phyloP scores from a whole-genome alignment of 2,113 vertebrate species.

The Chamaetylas fuelleborni region DNA sequence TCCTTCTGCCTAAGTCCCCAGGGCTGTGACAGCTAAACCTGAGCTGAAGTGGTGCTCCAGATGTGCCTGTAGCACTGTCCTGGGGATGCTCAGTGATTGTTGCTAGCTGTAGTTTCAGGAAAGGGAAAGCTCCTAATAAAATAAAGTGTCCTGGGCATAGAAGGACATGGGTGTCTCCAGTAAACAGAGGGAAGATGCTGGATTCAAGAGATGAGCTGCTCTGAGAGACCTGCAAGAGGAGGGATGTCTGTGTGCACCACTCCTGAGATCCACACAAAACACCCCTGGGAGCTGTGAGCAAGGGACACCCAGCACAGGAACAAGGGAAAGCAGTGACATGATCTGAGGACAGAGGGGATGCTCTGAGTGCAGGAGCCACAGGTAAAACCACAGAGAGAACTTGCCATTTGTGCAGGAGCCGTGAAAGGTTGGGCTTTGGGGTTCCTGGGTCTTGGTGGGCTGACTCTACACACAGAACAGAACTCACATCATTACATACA shows the following conservation, averaged over 20 bases:
- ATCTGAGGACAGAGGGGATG: not conserved
- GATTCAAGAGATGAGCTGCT: not conserved
- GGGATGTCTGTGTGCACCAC: not conserved
- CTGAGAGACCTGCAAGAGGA: not conserved
- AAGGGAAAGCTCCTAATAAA: not conserved
- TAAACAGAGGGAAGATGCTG: rapidly evolving
- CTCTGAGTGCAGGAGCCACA: not conserved
- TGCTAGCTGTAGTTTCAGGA: not conserved
- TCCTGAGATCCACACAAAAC: not conserved
- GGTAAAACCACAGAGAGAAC: not conserved
- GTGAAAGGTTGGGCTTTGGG: not conserved
- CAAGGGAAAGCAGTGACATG: not conserved
- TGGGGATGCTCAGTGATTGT: rapidly evolving
- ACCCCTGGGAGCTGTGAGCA: not conserved
- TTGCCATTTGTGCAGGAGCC: not conserved
- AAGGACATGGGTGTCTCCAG: rapidly evolving
- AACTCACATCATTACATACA: rapidly evolving
- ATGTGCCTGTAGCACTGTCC: rapidly evolving
- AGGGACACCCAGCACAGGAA: not conserved
- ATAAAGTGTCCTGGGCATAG: not conserved
- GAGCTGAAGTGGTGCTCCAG: rapidly evolving
- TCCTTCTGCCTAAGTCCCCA: not conserved
- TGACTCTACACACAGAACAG: not conserved
- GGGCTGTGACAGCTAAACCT: not conserved
- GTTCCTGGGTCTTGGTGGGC: not conserved